Base-by-base conservation (phyloP, 2,113 vertebrate species). In the Echinops telfairi region DNA sequence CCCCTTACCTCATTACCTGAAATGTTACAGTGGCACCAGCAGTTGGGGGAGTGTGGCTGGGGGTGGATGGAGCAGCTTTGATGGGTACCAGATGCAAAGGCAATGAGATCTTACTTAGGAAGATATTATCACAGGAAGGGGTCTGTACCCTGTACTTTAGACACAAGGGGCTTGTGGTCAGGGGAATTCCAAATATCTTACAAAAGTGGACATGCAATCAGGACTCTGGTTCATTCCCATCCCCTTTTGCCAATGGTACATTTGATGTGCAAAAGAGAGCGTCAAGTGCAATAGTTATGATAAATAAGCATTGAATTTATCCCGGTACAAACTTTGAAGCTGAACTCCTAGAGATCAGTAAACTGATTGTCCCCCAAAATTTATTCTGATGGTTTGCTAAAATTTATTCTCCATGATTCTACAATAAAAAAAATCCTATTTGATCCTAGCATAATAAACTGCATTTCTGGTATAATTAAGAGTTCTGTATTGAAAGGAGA, bases 1-100 rank as follows among this genome's bases (percentile, higher is more conserved):
- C 88, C 95, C 88, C 96, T 97, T 95, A 94, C 82, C 94, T 98
- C 95, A 97, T 98, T 97, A 97, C 95, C 96, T 98, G 97, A 86
- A 96, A 97, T 94, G 97, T 94, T 97, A 80, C 92, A 93, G 89
- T 83, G 78, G 78, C 40, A 92, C 87, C 53, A 95, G 89, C 90
- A 87, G 78, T 84, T 64, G 93, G 60, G 29, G 29, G 27, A 2
- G 10, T 1, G 9, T 29, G 29, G 20, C 23, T 9, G 23, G 62
- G 62, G 3, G 62, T 76, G 66, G 90, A 47, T 33, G 16, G 70
- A 95, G 58, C 91, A 96, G 94, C 66, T 94, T 94, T 95, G 79
- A 53, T 95, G 80, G 92, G 86, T 75, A 83, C 90, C 82, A 71
- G 6, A 94, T 92, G 29, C 40, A 29, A 73, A 80, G 95, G 53